Evolutionary conservation across 2,888 invertebrate species (phyloP), one percentile per base, ranked within the genome.

Genomic region (Dicranocentrus wangi): DNA sequence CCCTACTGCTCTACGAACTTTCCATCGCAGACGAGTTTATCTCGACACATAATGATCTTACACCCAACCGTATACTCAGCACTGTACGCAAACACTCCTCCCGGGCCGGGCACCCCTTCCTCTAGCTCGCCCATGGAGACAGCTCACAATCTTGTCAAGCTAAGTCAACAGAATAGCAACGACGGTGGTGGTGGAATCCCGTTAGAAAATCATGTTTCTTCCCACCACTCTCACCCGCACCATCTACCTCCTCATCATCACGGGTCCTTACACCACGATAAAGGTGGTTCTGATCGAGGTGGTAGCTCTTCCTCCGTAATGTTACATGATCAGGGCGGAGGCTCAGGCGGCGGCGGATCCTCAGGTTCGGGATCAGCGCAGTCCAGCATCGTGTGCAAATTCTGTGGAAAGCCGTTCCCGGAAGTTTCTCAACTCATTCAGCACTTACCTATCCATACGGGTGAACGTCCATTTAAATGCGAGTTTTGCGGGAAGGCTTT

Each of bases 401-500:
- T 95, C 90, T 95, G 95, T 89, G 95, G 95, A 89, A 95, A 96
- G 90, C 94, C 95, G 87, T 96, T 95, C 90, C 95, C 95, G 86
- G 95, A 95, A 90, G 95, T 95, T 86, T 93, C 94, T 86, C 94
- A 95, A 85, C 91, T 96, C 87, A 95, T 95, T 89, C 93, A 94
- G 86, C 95, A 95, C 89, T 91, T 95, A 88, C 95, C 95, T 82
- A 94, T 94, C 85, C 96, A 96, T 89, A 95, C 95, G 80, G 95
- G 95, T 86, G 95, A 96, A 88, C 91, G 95, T 88, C 95, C 95
- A 81, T 96, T 95, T 90, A 95, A 95, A 90, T 96, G 95, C 91
- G 95, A 96, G 90, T 96, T 95, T 90, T 96, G 96, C 90, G 95
- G 95, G 85, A 96, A 96, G 90, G 95, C 95, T 87, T 96, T 96